Conservation (phyloP, 2,797 vertebrate genomes). For the Leptodactylus fallax region DNA sequence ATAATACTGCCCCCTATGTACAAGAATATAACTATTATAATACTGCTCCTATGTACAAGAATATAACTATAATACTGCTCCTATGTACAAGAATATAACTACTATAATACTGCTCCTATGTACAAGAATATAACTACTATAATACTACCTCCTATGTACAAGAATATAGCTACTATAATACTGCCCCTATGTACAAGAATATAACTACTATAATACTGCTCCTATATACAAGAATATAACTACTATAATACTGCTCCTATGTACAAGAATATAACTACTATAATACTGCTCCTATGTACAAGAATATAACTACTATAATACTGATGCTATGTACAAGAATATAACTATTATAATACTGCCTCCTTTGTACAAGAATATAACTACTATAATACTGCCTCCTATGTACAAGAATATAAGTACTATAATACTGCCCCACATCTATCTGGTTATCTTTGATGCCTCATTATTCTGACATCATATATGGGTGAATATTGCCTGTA, state of each 20-base stretch:
- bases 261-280: slow-evolving; percentile 5
- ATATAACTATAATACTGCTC: not conserved
- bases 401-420: too few relatives aligned
- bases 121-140: slow-evolving; percentile 17
- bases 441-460: not conserved
- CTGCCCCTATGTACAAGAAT: slow-evolving; percentile 4
- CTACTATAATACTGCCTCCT: not conserved
- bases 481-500: not conserved
- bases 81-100: not conserved
- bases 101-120: not conserved
- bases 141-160: slow-evolving; percentile 1
- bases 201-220: slow-evolving; percentile 1
- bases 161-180: slow-evolving; percentile 22
- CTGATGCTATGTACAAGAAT: slow-evolving; percentile 1
- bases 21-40: slow-evolving; percentile 9
- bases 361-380: not conserved
- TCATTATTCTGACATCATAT: not conserved
- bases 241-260: slow-evolving; percentile 17
- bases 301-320: slow-evolving; percentile 6
- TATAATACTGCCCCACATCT: too few relatives aligned
- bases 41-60: not conserved
- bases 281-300: slow-evolving; percentile 10
- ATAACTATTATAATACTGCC: not conserved
- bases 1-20: not conserved
- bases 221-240: slow-evolving; percentile 17